Base-by-base conservation (phyloP, 2,797 vertebrate species). In the Chaetodon trifasciatus region DNA sequence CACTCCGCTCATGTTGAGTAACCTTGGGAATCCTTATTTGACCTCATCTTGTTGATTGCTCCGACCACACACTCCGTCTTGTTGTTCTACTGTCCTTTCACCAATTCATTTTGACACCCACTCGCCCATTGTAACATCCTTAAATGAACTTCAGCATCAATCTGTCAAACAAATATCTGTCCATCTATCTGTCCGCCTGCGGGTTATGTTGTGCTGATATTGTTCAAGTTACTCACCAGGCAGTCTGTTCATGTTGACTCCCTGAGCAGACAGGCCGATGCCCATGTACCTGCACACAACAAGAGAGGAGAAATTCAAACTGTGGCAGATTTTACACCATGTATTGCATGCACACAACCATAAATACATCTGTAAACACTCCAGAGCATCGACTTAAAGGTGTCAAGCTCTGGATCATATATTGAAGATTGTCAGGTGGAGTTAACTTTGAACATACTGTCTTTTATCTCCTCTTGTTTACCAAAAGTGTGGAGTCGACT, bases 211-310 rank as follows among this genome's bases (percentile, higher is more conserved):
- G 28, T 9, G 19, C 35, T 42, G 15, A 69, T 16, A 40, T 63
- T 8, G 57, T 46, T 74, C 23, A 63, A 19, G 32, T 63, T 88
- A 98, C 98, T 98, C 94, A 99, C 97, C 98, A 90, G 98, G 98
- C 93, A 99, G 96, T 90, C 98, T 96, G 96, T 99, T 99, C 97
- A 99, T 99, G 96, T 98, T 99, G 95, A 99, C 98, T 46, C 98
- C 98, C 95, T 99, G 98, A 60, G 98, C 98, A 72, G 98, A 99
- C 88, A 99, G 95, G 92, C 98, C 98, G 81, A 99, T 99, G 85
- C 98, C 98, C 98, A 99, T 99, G 94, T 99, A 99, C 94, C 98
- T 99, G 95, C 77, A 95, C 92, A 92, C 61, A 81, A 88, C 56
- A 81, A 88, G 42, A 81, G 5, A 58, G 47, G 35, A 77, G 32